Base-by-base conservation (phyloP, 1,140 invertebrate genomes). In the Drosophila obscura region DNA sequence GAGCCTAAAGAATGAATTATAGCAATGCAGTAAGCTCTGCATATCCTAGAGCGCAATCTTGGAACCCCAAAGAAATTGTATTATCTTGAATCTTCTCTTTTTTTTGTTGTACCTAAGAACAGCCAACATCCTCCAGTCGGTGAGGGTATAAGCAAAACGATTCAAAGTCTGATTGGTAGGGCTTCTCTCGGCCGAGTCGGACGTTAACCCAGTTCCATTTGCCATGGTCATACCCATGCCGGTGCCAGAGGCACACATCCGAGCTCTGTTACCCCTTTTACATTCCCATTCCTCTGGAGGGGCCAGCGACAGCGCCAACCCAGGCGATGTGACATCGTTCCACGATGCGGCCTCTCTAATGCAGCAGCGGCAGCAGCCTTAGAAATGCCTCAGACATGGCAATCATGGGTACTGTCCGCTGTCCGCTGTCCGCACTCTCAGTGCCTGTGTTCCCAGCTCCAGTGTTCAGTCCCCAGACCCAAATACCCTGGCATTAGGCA, bases 201-300 rank as follows among this genome's bases (percentile, higher is more conserved):
- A 66, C 81, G 68, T 77, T 87, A 80, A 84, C 78, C 78, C 74
- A 85, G 65, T 87, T 87, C 55, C 78, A 81, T 73, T 55, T 67
- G 80, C 60, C 52, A 56, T 45, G 41, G 35, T 51, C 64, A 61
- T 22, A 44, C 72, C 43, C 62, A 46, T 11, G 26, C 41, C 22
- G 51, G 35, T 22, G 43, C 41, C 22, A 8, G 31, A 8, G 39
- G 31, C 22, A 45, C 51, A 26, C 41, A 19, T 43, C 6, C 43
- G 16, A 13, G 39, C 52, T 52, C 28, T 48, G 4, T 46, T 31
- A 39, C 11, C 35, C 35, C 13, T 39, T 39, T 13, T 39, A 39
- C 35, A 13, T 39, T 39, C 35, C 35, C 35, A 13, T 39, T 13
- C 35, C 11, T 39, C 35, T 5, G 35, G 35, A 39, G 35, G 11